phyloP scores from a whole-genome alignment of 2,113 vertebrate genomes.

The Salminus brasiliensis region DNA sequence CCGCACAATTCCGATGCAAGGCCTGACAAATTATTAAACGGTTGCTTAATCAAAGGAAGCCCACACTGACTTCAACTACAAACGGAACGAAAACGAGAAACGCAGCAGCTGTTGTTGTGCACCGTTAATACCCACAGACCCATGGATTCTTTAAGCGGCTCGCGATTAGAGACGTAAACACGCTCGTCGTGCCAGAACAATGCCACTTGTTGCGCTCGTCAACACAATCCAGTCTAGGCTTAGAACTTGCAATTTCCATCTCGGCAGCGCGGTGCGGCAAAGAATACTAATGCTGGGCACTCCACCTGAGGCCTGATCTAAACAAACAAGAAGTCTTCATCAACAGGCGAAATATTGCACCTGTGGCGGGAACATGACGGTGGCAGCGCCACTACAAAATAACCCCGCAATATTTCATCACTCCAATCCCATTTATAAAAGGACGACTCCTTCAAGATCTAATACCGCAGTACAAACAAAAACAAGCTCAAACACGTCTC shows the following conservation, averaged over 20 bases:
- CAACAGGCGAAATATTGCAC: background rate
- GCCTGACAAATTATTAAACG: background rate
- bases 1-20: background rate
- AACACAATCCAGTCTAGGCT: background rate
- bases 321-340: background rate
- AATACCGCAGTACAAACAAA: slow-evolving; percentile 20
- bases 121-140: background rate
- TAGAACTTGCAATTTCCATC: slow-evolving; percentile 30
- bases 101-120: background rate
- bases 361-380: slow-evolving; percentile 2
- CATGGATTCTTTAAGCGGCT: background rate
- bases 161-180: slow-evolving; percentile 25
- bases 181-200: background rate
- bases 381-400: slow-evolving; percentile 8
- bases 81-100: too few species aligned
- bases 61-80: background rate
- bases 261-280: background rate
- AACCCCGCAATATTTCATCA: slow-evolving; percentile 43
- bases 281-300: background rate
- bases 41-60: slow-evolving; percentile 10
- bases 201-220: background rate
- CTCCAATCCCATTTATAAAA: slow-evolving; percentile 14
- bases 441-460: slow-evolving; percentile 16
- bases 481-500: slow-evolving; percentile 28
- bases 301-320: background rate